phyloP scores from a whole-genome alignment of 2,113 vertebrate genomes.

The Piaya cayana region DNA sequence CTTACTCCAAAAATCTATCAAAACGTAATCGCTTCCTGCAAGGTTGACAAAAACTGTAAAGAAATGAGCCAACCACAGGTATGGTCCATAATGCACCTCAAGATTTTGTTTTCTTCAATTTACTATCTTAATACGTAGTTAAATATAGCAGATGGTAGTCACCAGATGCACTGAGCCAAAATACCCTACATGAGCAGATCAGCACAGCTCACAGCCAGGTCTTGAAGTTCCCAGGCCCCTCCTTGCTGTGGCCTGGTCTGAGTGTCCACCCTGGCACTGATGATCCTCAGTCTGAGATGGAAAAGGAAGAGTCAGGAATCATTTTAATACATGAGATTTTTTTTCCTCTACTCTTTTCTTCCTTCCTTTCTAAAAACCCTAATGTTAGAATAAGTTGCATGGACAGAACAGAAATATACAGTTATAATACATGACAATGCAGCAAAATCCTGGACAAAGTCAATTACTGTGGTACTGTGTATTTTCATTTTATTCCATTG shows the following conservation, averaged over 20 bases:
- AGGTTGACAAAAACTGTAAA: neutral
- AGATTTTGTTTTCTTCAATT: neutral
- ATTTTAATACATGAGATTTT: neutral
- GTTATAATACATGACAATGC: conserved; percentile 29
- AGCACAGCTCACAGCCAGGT: neutral
- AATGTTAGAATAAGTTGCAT: neutral
- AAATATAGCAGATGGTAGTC: neutral
- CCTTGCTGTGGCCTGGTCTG: neutral
- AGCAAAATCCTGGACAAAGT: conserved; percentile 35
- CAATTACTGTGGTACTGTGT: neutral
- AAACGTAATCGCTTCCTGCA: neutral
- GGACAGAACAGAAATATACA: neutral
- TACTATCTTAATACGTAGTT: neutral
- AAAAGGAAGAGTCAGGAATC: neutral
- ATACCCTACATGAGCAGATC: neutral
- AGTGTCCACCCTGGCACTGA: neutral
- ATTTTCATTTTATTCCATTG: conserved; percentile 48
- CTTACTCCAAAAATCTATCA: neutral
- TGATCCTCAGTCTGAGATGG: fast-evolving
- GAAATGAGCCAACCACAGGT: neutral
- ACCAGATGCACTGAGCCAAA: neutral
- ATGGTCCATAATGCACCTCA: neutral
- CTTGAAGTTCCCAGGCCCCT: neutral
- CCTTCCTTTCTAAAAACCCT: neutral
- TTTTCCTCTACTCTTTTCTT: neutral